Evolutionary conservation across 2,797 vertebrate species (phyloP), one percentile per base, ranked within the genome.

Genomic region (Chaetodon trifasciatus): DNA sequence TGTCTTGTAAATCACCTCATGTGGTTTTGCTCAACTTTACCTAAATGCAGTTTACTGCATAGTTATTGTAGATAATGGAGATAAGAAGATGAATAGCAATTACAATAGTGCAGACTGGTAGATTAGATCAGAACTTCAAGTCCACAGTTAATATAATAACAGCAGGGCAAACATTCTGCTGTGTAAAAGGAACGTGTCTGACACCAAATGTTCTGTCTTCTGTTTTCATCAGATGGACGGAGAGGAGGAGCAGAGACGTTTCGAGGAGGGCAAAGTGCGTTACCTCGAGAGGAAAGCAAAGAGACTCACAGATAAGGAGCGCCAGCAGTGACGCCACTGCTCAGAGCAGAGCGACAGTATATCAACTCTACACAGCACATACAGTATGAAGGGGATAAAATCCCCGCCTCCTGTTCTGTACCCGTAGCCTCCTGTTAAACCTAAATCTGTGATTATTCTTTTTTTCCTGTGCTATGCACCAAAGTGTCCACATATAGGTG

Each of bases 211-310:
- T 85, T 74, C 68, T 77, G 55, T 66, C 44, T 24, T 61, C 49
- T 67, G 12, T 68, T 0, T n/a, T 53, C 70, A 28, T 23, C 94
- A 99, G 98, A 87, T 97, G 0, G 91, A 97, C 89, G 96, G 94
- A 0, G 97, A 98, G 85, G 97, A 97, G 0, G 97, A 99, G 91
- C 96, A 97, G 94, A 96, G 91, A 66, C 96, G 97, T 56, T 98
- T 96, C 0, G 96, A 98, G 50, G 97, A 98, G 76, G 97, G 97
- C 60, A 96, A 97, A 81, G 94, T 89, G 0, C 95, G 97, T 75
- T 99, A 99, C 93, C 96, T 98, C 74, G 96, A 97, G 88, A 97
- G 95, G 62, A 99, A 99, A 93, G 96, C 96, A 1, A 98, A 97
- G 92, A 91, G 97, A 71, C 92, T 96, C 23, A 93, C 93, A 16